Percentiles rank a stretch among this genome's conserved stretches.
These are phyloP conservation scores for Invenusta paracnida DNA, from an alignment of 2,888 invertebrate species.

Conservation along the genomic window DNA sequence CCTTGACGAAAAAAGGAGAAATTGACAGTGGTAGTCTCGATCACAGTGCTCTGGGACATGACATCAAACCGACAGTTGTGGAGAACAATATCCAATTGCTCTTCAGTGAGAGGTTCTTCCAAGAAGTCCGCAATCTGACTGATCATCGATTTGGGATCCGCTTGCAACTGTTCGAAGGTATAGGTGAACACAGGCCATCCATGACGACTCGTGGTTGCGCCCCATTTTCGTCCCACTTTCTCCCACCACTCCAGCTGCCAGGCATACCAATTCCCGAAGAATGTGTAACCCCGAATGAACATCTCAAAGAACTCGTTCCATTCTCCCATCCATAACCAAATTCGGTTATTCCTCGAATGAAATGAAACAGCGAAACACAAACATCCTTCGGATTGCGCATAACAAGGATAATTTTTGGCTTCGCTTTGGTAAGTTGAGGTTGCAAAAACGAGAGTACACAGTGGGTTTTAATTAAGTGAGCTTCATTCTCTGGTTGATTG, in stretches of 20 bases:
- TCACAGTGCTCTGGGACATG: conserved; percentile 5
- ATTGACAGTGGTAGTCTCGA: neutral
- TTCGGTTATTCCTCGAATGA: conserved; percentile 35
- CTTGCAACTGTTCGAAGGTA: conserved; percentile 13
- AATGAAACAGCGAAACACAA: conserved; percentile 37
- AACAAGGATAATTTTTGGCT: conserved; percentile 33
- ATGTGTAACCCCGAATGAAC: conserved; percentile 36
- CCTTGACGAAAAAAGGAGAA: conserved; percentile 36
- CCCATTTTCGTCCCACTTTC: neutral
- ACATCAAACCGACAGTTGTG: conserved; percentile 28
- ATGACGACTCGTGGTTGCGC: neutral
- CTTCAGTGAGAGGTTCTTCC: neutral
- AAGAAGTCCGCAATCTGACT: conserved; percentile 24
- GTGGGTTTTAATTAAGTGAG: conserved; percentile 37
- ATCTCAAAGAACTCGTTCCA: conserved; percentile 40
- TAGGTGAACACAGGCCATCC: neutral
- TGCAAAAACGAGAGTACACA: conserved; percentile 24
- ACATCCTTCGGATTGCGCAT: conserved; percentile 37
- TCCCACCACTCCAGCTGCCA: conserved; percentile 35
- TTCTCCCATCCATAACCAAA: conserved; percentile 39
- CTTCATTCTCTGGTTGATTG: neutral
- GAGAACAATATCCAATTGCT: conserved; percentile 33
- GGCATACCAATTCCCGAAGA: conserved; percentile 31
- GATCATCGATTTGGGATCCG: conserved; percentile 14
- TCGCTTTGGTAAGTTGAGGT: neutral